Conservation (phyloP, 30 jellyfish, hydroid and myxozoan species). For the Cassiopea andromeda region DNA sequence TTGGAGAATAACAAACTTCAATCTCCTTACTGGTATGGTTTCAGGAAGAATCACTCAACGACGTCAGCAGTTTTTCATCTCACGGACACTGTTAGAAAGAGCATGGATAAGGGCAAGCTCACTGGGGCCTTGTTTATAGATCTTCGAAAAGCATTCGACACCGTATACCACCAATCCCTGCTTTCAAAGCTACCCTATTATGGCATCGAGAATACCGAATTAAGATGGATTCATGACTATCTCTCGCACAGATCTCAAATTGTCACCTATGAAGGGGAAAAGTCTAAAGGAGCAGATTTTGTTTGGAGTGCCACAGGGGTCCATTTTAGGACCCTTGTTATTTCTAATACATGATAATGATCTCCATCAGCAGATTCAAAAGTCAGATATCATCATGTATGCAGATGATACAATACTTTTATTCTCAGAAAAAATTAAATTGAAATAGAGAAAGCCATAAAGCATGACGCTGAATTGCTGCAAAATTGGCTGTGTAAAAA, state of each 20-base stretch:
- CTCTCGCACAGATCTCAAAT: slow-evolving; percentile 17
- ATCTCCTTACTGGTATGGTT: slow-evolving; percentile 35
- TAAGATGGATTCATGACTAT: slow-evolving; percentile 4
- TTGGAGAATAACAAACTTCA: slow-evolving; percentile 26
- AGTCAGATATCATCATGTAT: too few relatives aligned
- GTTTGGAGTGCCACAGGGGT: slow-evolving; percentile 67
- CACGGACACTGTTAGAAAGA: slow-evolving; percentile 11
- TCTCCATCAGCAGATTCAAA: too few relatives aligned
- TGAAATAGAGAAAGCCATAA: too few relatives aligned
- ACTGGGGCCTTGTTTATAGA: slow-evolving; percentile 7
- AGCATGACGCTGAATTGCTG: too few relatives aligned
- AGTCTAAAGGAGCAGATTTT: slow-evolving; percentile 29
- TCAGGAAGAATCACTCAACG: slow-evolving; percentile 39
- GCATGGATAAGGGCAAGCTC: slow-evolving; percentile 23
- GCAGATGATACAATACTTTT: too few relatives aligned
- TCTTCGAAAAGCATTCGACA: slow-evolving; percentile 19
- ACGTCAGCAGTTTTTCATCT: slow-evolving; percentile 19
- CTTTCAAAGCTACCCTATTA: not conserved
- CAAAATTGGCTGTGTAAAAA: too few relatives aligned
- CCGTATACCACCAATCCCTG: slow-evolving; percentile 25
- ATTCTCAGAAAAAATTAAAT: too few relatives aligned
- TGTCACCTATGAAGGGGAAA: slow-evolving; percentile 41
- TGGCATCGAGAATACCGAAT: slow-evolving; percentile 32
- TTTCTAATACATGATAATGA: too few relatives aligned
- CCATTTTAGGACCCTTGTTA: slow-evolving; percentile 51